phyloP scores from a whole-genome alignment of 2,888 invertebrate genomes.

The Yponomeuta sedellus region DNA sequence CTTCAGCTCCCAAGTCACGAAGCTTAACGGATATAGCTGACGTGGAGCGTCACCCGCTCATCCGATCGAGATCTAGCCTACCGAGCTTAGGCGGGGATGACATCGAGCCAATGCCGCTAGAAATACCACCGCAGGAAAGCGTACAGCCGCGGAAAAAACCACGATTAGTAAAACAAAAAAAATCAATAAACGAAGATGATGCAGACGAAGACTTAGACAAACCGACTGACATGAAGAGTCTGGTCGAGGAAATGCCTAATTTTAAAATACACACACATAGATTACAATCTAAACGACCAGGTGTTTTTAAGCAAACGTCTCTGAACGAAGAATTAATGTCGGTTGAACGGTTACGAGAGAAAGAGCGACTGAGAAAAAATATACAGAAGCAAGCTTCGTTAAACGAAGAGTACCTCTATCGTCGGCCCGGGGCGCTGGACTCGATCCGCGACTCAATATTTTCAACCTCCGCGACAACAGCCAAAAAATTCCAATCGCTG shows the following conservation, averaged over 20 bases:
- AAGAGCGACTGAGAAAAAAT: constrained; percentile 86
- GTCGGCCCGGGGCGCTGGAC: constrained; percentile 79
- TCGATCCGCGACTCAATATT: constrained; percentile 84
- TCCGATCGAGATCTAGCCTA: constrained; percentile 85
- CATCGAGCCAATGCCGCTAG: constrained; percentile 40
- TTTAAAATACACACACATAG: constrained; percentile 74
- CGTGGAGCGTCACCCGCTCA: constrained; percentile 81
- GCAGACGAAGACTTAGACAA: constrained; percentile 79
- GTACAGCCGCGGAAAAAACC: constrained; percentile 80
- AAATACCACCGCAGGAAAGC: constrained; percentile 43
- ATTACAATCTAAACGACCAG: constrained; percentile 70
- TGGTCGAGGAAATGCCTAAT: constrained; percentile 80
- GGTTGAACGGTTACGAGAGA: constrained; percentile 88
- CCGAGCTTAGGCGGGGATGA: constrained; percentile 78
- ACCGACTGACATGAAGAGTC: constrained; percentile 82
- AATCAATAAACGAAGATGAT: constrained; percentile 86
- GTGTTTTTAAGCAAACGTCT: constrained; percentile 88
- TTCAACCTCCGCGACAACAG: constrained; percentile 81
- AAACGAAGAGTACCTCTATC: constrained; percentile 89
- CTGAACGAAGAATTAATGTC: constrained; percentile 94
- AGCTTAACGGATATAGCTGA: constrained; percentile 90
- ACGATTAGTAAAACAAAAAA: constrained; percentile 89
- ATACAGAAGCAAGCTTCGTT: constrained; percentile 93
- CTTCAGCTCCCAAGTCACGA: constrained; percentile 84
- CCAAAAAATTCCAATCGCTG: constrained; percentile 85